A percentile compares a stretch with the other conserved stretches of the same genome.
These are phyloP conservation scores for Mimumesa dahlbomi DNA, from an alignment of 2,888 invertebrate genomes.

Conservation along the genomic window DNA sequence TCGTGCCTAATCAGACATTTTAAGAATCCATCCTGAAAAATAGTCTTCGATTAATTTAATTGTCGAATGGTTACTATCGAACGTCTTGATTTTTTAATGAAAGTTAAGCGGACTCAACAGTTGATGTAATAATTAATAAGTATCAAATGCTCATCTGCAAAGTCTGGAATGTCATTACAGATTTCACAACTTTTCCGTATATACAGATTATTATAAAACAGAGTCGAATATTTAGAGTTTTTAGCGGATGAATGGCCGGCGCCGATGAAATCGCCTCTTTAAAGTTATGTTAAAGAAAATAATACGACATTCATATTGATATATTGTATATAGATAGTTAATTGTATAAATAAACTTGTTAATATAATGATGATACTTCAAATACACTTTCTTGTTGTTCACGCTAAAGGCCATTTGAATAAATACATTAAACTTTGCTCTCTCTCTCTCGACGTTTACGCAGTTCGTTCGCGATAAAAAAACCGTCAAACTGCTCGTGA, in stretches of 20 bases:
- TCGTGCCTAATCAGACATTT: slow-evolving; percentile 26
- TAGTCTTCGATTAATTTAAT: slow-evolving; percentile 19
- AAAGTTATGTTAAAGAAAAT: slow-evolving; percentile 48
- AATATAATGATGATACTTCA: slow-evolving; percentile 57
- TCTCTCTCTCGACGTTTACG: slow-evolving; percentile 28
- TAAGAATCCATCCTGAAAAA: slow-evolving; percentile 13
- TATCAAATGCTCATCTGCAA: slow-evolving; percentile 48
- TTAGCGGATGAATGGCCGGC: slow-evolving; percentile 38
- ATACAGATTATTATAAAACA: slow-evolving; percentile 32
- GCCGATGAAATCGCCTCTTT: slow-evolving; percentile 34
- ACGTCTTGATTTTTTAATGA: slow-evolving; percentile 18
- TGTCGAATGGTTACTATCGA: slow-evolving; percentile 20
- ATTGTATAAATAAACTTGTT: slow-evolving; percentile 67
- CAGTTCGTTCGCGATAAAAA: slow-evolving; percentile 17
- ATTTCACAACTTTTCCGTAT: slow-evolving; percentile 43
- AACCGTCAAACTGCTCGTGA: slow-evolving; percentile 12
- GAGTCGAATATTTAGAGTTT: slow-evolving; percentile 33
- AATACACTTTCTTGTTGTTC: slow-evolving; percentile 52
- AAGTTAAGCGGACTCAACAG: slow-evolving; percentile 19
- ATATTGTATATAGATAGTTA: slow-evolving; percentile 67
- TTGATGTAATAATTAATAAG: slow-evolving; percentile 37
- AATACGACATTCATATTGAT: slow-evolving; percentile 56
- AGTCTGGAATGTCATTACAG: slow-evolving; percentile 50
- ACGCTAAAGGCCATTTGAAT: slow-evolving; percentile 37
- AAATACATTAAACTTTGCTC: slow-evolving; percentile 32